Base-by-base conservation (phyloP, 2,113 vertebrate species). In the Podarcis muralis region DNA sequence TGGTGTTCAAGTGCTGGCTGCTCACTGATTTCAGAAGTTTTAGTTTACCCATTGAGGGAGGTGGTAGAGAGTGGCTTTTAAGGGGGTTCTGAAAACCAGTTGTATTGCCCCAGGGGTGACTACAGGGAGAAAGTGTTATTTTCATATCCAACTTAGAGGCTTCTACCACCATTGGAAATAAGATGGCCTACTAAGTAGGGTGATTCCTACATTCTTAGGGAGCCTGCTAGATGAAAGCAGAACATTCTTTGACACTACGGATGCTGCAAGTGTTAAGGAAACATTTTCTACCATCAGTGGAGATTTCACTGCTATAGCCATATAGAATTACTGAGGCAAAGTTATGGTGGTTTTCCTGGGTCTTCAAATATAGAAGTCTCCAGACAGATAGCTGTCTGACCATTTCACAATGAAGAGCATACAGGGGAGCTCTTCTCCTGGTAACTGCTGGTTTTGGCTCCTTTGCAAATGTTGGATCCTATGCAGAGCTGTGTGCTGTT, bases 251-350 rank as follows among this genome's bases (percentile, higher is more conserved):
- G 37, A 27, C 69, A 16, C 25, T 69, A 69, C 37, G 3, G 37
- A 74, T 53, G 12, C 6, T 84, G 3, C 66, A 57, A 22, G 9
- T 53, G 9, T 40, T 35, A 27, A 20, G 32, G 35, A 77, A 86
- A 30, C 3, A 1, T 86, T 77, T 35, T 22, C 16, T 59, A 40
- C 35, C 27, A 37, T 43, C 25, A 9, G 25, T 76, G 32, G 71
- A 85, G 13, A 32, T 27, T 8, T 53, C 48, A 85, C 5, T 37
- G 23, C 12, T 35, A 32, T 43, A 82, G 12, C 13, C 75, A 8
- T 59, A 78, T 0, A 0, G 57, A 11, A 30, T 79, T 40, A 1
- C 0, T 0, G 4, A 12, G 76, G 76, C 7, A 15, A 53, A 83
- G 66, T 80, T 25, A 25, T 35, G 81, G 37, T 18, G 27, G 65